Evolutionary conservation across 2,113 vertebrate genomes (phyloP).

Genomic region (Daphoenositta chrysoptera): DNA sequence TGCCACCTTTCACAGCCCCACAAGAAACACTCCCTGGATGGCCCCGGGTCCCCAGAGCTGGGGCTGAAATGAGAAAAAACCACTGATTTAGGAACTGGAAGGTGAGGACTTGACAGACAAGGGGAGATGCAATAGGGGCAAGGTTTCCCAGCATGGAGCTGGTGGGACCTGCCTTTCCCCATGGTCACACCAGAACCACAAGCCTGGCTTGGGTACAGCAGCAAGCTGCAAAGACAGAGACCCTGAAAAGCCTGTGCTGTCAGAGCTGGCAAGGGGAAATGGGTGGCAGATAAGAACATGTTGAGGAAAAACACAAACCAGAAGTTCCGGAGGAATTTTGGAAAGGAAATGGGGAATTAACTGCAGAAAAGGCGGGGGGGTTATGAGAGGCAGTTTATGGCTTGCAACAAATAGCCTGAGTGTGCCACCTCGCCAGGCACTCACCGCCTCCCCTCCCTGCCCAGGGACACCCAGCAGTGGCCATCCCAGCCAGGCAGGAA

Average conservation of each 20-base stretch:
- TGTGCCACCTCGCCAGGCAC: background rate
- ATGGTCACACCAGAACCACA: background rate
- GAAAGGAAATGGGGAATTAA: constrained; percentile 59
- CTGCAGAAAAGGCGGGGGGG: background rate
- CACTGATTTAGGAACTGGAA: background rate
- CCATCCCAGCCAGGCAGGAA: background rate
- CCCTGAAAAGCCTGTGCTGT: background rate
- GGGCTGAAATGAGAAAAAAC: background rate
- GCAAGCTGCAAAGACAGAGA: background rate
- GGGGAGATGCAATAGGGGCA: fast-evolving
- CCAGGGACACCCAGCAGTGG: background rate
- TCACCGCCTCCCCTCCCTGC: background rate
- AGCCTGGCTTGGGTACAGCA: background rate
- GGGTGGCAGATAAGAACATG: constrained; percentile 43
- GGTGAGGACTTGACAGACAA: fast-evolving
- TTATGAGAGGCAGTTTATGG: background rate
- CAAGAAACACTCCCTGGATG: background rate
- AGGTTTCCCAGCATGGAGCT: background rate
- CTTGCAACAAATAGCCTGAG: background rate
- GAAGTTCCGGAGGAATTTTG: constrained; percentile 59
- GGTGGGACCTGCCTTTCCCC: background rate
- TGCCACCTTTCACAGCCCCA: background rate
- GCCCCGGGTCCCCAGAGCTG: background rate
- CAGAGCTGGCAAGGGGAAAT: background rate
- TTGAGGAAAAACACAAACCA: constrained; percentile 55